Evolutionary conservation across 2,888 invertebrate species (phyloP).

Genomic region (Cistogaster globosa): DNA sequence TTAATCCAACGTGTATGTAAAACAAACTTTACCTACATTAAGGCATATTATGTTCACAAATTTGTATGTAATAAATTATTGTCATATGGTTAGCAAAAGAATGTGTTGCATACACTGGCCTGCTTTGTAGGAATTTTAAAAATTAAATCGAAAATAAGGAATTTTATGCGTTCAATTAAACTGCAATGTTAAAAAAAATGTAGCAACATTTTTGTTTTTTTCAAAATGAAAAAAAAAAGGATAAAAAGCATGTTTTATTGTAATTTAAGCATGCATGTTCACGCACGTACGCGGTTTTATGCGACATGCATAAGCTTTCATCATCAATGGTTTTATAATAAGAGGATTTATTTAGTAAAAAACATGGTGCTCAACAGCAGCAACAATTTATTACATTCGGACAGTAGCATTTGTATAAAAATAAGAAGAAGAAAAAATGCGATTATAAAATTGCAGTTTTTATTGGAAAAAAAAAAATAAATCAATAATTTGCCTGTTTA

Average conservation of each 20-base stretch:
- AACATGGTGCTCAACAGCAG: conserved; percentile 42
- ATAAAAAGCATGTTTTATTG: conserved; percentile 23
- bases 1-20: neutral
- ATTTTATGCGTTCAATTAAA: conserved; percentile 19
- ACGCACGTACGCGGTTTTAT: conserved; percentile 57
- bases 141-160: conserved; percentile 8
- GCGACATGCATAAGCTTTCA: conserved; percentile 66
- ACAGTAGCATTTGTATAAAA: conserved; percentile 8
- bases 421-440: neutral
- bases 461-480: neutral
- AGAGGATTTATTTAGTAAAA: conserved; percentile 65
- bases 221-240: neutral
- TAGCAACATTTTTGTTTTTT: neutral
- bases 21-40: conserved; percentile 44
- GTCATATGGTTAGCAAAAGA: neutral
- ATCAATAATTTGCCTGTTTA: neutral
- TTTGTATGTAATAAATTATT: conserved; percentile 54
- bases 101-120: neutral
- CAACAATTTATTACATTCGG: conserved; percentile 28
- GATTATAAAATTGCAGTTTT: neutral
- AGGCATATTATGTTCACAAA: conserved; percentile 57
- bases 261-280: conserved; percentile 61
- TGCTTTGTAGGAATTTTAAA: conserved; percentile 30
- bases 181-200: neutral
- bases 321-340: conserved; percentile 64